These are phyloP conservation scores for Hydrozoanthus gracilis DNA, from an alignment of 92 coral and sea anemone species.

Conservation along the genomic window DNA sequence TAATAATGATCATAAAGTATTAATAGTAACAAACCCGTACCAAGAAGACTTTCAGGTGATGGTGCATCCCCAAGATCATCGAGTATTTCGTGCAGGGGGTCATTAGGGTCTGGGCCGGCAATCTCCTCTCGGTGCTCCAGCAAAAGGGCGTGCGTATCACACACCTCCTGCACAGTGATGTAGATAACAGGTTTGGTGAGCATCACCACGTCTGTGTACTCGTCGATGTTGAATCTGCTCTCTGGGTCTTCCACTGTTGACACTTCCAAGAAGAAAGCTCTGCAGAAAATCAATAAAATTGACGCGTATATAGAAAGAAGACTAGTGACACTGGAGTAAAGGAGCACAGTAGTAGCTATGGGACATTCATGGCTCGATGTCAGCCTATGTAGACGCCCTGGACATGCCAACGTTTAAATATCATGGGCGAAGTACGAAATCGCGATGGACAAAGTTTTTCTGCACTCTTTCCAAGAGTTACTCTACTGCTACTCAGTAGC, in stretches of 20 bases:
- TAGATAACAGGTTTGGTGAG: conserved; percentile 93
- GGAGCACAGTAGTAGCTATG: too few species aligned
- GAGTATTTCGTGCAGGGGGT: conserved; percentile 90
- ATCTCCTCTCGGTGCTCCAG: conserved; percentile 90
- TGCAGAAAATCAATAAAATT: not conserved
- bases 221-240: conserved; percentile 93
- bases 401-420: too few species aligned
- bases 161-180: conserved; percentile 96
- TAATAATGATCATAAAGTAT: not conserved
- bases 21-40: conserved; percentile 33
- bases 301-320: too few species aligned
- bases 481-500: too few species aligned
- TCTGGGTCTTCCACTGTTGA: conserved; percentile 97
- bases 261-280: conserved; percentile 87
- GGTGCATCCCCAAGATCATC: conserved; percentile 96
- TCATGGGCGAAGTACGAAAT: too few species aligned
- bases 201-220: conserved; percentile 98
- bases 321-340: too few species aligned
- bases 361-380: too few species aligned
- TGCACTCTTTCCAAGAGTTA: too few species aligned
- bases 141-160: conserved; percentile 92
- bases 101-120: conserved; percentile 86
- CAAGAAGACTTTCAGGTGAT: conserved; percentile 82
- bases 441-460: too few species aligned
- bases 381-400: too few species aligned